Evolutionary conservation across 2,797 vertebrate species (phyloP).

Genomic region (Sebastes iracundus): DNA sequence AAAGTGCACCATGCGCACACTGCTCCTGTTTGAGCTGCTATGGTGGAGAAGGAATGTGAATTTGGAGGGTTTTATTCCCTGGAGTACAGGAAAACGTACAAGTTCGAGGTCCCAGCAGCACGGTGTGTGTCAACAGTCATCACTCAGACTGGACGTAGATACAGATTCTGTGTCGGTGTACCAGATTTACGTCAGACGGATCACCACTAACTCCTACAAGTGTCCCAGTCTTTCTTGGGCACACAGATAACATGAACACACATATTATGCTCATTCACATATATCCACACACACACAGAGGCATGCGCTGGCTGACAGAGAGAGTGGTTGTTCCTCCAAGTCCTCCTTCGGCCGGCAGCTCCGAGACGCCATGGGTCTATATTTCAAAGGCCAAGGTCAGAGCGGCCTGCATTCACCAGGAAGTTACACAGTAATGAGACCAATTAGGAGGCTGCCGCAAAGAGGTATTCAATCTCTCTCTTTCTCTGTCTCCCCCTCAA

Average conservation of each 20-base stretch:
- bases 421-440: constrained; percentile 80
- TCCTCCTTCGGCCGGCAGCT: constrained; percentile 39
- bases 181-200: constrained; percentile 43
- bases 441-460: constrained; percentile 78
- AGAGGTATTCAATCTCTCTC: constrained; percentile 65
- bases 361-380: constrained; percentile 62
- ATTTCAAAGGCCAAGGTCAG: constrained; percentile 85
- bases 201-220: constrained; percentile 29
- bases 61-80: neutral
- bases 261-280: constrained; percentile 26
- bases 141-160: constrained; percentile 24
- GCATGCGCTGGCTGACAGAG: constrained; percentile 56
- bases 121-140: neutral
- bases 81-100: neutral
- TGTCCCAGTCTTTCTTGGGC: constrained; percentile 4
- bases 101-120: neutral
- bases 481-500: constrained; percentile 26
- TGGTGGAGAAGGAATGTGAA: neutral
- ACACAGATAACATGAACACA: constrained; percentile 7
- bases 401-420: constrained; percentile 68
- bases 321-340: constrained; percentile 63
- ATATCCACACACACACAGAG: constrained; percentile 16
- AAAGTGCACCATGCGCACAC: neutral
- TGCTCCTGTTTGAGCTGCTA: neutral
- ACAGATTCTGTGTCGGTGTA: constrained; percentile 42